Evolutionary conservation across 2,113 vertebrate species (phyloP), one percentile per base, ranked within the genome.

Genomic region (Glareola pratincola): DNA sequence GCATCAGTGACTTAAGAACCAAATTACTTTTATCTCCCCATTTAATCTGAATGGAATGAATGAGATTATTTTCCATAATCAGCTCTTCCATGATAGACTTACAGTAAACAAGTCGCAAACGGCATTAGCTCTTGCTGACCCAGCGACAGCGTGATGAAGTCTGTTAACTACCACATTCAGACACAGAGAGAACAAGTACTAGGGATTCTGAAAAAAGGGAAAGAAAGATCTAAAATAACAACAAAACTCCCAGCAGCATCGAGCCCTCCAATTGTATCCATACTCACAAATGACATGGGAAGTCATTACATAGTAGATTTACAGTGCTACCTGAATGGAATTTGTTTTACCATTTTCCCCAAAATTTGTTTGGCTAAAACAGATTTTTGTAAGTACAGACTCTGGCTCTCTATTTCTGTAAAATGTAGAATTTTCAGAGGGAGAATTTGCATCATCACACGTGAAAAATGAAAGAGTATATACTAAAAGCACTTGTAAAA

Each of bases 41-140:
- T 80, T 94, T 96, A 90, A 95, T 95, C 94, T 91, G 79, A 92
- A 92, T 20, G 5, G 81, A 94, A 94, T 47, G 82, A 95, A 93
- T 78, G 75, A 94, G 92, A 90, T 94, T 85, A 90, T 96, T 92
- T 90, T 94, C 82, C 79, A 85, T 80, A 83, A 94, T 83, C 78
- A 94, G 82, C 57, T 90, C 88, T 95, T 90, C 79, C 57, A n/a
- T 69, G 94, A 94, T 18, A 94, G 87, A 84, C n/a, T 74, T 94
- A 78, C 6, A 93, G 85, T 83, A 93, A 90, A 85, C 63, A 88
- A 90, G 67, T 57, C 85, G 83, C 75, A 90, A 96, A 90, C 0
- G 0, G 69, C 74, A 95, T 85, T 78, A 77, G 78, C 85, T 79
- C 75, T 88, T 82, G 62, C 67, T 95, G 94, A 92, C 78, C 79